A percentile compares a stretch with the other conserved stretches of the same genome.
phyloP scores from a whole-genome alignment of 2,113 vertebrate genomes.

The Bos taurus region ARS-UCD2.0 NC_037329.1:39230001-39230500 shows the following conservation, averaged over 20 bases:
- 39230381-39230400: constrained; percentile 9
- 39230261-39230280: background rate
- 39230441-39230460: constrained; percentile 26
- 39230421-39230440: constrained; percentile 37
- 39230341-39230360: background rate
- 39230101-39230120: background rate
- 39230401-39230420: constrained; percentile 10
- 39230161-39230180: background rate
- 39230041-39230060: background rate
- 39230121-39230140: background rate
- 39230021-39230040: background rate
- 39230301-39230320: background rate
- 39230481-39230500: constrained; percentile 70
- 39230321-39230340: background rate
- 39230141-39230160: background rate
- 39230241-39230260: background rate
- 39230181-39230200: background rate
- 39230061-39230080: background rate
- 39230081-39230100: background rate
- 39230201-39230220: background rate
- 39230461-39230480: constrained; percentile 14
- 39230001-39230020: background rate
- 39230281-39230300: background rate
- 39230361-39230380: background rate
- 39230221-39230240: background rate